Base-by-base conservation (phyloP, 1,140 invertebrate species). In the Drosophila teissieri region DNA sequence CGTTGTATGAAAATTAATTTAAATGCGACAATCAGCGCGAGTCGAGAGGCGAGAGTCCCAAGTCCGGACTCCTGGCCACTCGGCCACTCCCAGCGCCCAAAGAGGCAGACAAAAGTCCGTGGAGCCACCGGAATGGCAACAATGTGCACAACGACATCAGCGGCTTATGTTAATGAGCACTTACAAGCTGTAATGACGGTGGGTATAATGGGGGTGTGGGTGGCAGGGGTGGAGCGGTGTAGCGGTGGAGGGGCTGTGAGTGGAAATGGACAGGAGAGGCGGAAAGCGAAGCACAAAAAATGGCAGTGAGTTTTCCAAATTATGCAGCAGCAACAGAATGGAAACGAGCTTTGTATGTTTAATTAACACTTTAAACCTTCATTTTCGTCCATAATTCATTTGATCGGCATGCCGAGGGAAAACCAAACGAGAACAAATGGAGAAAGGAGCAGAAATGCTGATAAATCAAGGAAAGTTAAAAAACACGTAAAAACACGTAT, bases 81-180 rank as follows among this genome's bases (percentile, higher is more conserved):
- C 22, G 45, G 11, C 19, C 19, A 12, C 37, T 5, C 37, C 3
- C 36, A 8, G 11, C 12, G 36, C 10, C 10, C 53, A 24, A 17
- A 46, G 45, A 42, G 49, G 45, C 49, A 61, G 51, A 73, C 54
- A 49, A 61, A 42, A 61, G 55, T 44, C 53, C 39, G 14, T 36
- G 4, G 51, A 55, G 51, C 56, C 60, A 48, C 54, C 60, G 60
- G 55, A 57, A 77, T 42, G 73, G 68, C 44, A 73, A 67, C 65
- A 65, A 77, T 81, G 73, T 63, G 67, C 45, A 39, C 58, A 75
- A 67, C 46, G 74, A 76, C 63, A 78, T 63, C 64, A 57, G 83
- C 62, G 84, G 84, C 84, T 86, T 86, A 89, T 86, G 84, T 77
- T 89, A 89, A 86, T 89, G 83, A 86, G 63, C 86, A 89, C 84